Evolutionary conservation across 2,113 vertebrate genomes (phyloP), one percentile per base, ranked within the genome.

Genomic region (Boulengerochromis microlepis): DNA sequence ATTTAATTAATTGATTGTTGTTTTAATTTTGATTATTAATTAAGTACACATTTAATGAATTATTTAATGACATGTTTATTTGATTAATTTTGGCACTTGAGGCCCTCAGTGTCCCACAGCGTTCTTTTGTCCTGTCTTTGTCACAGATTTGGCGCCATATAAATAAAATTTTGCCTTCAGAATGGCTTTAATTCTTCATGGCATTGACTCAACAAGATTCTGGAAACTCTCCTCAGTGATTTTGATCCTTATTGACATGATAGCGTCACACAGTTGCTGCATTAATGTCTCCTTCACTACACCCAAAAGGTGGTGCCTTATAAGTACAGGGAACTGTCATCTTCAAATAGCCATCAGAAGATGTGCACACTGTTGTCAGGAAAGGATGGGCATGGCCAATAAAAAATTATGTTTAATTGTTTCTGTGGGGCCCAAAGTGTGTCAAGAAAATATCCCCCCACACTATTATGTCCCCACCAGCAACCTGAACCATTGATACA

Each of bases 391-490:
- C 33, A 66, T 66, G 10, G 33, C 18, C 61, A 12, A 38, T 66
- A 66, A 38, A 38, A 2, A 38, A 38, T 2, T 8, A 66, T 38
- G 18, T 0, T 66, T 66, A 66, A 66, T 66, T 66, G 61, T 4
- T n/a, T 38, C 1, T 35, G 0, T 64, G 59, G 59, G 0, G 1
- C 4, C 31, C 18, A n/a, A 66, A 38, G 31, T 8, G 18, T 38
- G 31, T 66, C 61, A 66, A 12, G 31, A 66, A 66, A 66, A 38
- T 0, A n/a, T 66, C 18, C 10, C 61, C 18, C 6, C 31, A 8
- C 31, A 66, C 18, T 5, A 66, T n/a, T 8, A 66, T 38, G 4
- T 38, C 61, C 10, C 18, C 18, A 66, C 18, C 31, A 66, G 61
- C 31, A 38, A n/a, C 61, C 31, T 66, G 61, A 38, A 38, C 31